Conservation (phyloP, 2,888 invertebrate species). For the Platypus cylindrus region DNA sequence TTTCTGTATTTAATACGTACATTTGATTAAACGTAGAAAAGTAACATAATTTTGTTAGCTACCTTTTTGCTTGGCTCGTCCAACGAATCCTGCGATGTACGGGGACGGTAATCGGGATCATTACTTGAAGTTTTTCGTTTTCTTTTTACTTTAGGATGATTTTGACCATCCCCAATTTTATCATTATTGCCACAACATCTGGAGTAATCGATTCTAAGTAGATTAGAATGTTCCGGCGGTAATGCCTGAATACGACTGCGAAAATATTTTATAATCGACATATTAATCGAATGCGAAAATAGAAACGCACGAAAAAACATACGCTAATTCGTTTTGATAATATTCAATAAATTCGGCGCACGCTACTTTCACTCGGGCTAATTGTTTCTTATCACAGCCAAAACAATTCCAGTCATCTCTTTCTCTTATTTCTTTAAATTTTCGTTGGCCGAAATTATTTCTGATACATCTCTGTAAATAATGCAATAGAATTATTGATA, state of each 20-base stretch:
- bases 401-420: constrained; percentile 75
- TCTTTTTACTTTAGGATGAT: constrained; percentile 16
- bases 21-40: too few species aligned
- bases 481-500: neutral
- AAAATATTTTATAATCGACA: too few species aligned
- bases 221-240: constrained; percentile 29
- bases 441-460: constrained; percentile 52
- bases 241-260: constrained; percentile 37
- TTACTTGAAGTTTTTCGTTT: constrained; percentile 17
- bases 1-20: too few species aligned
- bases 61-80: too few species aligned
- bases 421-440: constrained; percentile 57
- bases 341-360: constrained; percentile 62
- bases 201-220: constrained; percentile 24
- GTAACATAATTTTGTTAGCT: too few species aligned
- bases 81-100: too few species aligned
- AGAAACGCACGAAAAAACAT: constrained; percentile 20
- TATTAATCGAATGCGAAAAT: too few species aligned
- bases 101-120: constrained; percentile 27
- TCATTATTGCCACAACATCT: constrained; percentile 26
- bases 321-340: constrained; percentile 48
- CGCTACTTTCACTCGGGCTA: constrained; percentile 52
- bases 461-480: constrained; percentile 57
- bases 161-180: too few species aligned
- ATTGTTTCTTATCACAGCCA: constrained; percentile 52